Base-by-base conservation (phyloP, 1,140 invertebrate species). In the Caenorhabditis briggsae region DNA sequence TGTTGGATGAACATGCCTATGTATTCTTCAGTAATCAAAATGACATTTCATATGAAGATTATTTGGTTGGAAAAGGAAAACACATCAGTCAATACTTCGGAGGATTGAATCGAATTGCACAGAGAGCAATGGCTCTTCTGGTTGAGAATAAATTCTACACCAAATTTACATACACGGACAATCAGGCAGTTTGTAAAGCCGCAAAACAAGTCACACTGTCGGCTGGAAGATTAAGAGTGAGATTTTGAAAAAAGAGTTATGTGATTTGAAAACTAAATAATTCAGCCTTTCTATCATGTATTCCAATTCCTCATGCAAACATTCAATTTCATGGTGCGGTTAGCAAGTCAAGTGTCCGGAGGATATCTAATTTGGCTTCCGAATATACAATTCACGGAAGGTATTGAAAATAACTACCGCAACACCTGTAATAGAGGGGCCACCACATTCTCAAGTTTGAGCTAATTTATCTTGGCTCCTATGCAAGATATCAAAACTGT, bases 1-100 rank as follows among this genome's bases (percentile, higher is more conserved):
- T 92, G 14, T 43, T 92, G 18, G 91, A 92, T 84, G 91, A 92
- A 82, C 91, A 92, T 82, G 91, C 70, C 16, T 92, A 92, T 82
- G 87, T 92, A 16, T 83, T 92, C 58, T 92, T 90, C 87, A 89
- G 90, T 55, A 91, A 91, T 84, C 90, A 88, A 53, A 82, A 84
- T 48, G 89, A 87, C 55, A 91, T 89, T 43, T 84, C 70, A 43
- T 92, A 92, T 83, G 85, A 90, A 25, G 90, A 84, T 58, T 84
- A 83, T n/a, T 48, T 87, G 5, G 48, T 84, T 48, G 61, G 82
- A 84, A 84, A 84, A 55, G 86, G 58, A 56, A 89, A 82, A 53
- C 86, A 89, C 84, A 78, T 92, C 20, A 91, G 91, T 16, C 70
- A 88, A 50, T 92, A 90, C 48, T 92, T 92, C 83, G 91, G 91